Conservation (phyloP, 64 coral and sea anemone species). For the Montipora cactus region DNA sequence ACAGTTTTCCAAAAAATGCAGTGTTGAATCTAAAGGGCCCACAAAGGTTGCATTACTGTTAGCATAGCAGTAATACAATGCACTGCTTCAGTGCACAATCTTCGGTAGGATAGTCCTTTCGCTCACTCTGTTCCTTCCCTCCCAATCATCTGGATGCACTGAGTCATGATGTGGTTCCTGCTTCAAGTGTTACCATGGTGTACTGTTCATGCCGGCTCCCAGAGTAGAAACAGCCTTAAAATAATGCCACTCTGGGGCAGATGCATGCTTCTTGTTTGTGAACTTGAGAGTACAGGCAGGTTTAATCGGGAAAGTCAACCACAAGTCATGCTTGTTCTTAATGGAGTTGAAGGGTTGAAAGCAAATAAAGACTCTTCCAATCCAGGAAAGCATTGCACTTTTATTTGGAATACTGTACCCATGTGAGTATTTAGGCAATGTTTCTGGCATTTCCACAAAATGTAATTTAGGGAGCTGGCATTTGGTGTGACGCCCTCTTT, state of each 20-base stretch:
- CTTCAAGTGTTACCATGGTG: conserved; percentile 64
- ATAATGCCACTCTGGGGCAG: conserved; percentile 9
- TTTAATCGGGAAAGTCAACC: conserved; percentile 7
- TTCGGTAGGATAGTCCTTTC: background rate
- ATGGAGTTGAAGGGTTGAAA: background rate
- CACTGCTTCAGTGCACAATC: background rate
- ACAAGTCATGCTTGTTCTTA: background rate
- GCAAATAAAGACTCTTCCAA: background rate
- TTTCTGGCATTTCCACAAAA: conserved; percentile 9
- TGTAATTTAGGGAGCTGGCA: conserved; percentile 84
- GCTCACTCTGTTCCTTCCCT: conserved; percentile 78
- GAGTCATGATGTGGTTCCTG: conserved; percentile 97
- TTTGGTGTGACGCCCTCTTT: conserved; percentile 80
- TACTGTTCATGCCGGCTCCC: conserved; percentile 57
- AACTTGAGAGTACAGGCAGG: conserved; percentile 20
- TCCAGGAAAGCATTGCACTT: background rate
- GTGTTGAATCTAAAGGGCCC: conserved; percentile 63
- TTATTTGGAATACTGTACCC: conserved; percentile 31
- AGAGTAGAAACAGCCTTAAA: conserved; percentile 41
- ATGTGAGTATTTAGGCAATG: conserved; percentile 13
- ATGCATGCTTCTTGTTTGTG: background rate
- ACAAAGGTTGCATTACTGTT: conserved; percentile 72
- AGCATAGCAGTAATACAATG: background rate
- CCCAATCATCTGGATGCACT: conserved; percentile 86
- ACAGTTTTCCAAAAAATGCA: conserved; percentile 3